phyloP scores from a whole-genome alignment of 2,797 vertebrate species.

The Pseudochirops corinnae region DNA sequence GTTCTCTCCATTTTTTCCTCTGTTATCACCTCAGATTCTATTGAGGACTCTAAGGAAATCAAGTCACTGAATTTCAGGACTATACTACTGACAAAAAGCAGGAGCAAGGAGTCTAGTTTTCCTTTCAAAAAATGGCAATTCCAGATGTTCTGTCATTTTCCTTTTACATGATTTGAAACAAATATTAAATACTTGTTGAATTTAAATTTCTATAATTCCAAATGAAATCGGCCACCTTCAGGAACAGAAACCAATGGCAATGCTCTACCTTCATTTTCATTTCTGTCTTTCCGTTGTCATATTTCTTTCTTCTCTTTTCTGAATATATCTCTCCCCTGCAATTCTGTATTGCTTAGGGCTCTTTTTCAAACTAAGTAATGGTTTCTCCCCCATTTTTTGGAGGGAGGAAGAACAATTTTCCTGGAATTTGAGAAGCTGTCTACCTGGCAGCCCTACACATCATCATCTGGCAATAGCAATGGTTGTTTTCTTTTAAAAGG shows the following conservation, averaged over 20 bases:
- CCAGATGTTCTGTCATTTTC: neutral
- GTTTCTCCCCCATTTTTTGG: neutral
- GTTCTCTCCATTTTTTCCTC: neutral
- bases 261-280: neutral
- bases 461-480: neutral
- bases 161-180: neutral
- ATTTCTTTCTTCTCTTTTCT: neutral
- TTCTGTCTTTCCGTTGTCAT: neutral
- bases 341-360: neutral
- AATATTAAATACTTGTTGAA: neutral
- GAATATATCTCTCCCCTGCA: neutral
- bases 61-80: neutral
- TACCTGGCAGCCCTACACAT: neutral
- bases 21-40: neutral
- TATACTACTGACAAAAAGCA: neutral
- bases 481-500: neutral
- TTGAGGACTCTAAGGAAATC: neutral
- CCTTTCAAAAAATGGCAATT: neutral
- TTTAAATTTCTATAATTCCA: neutral
- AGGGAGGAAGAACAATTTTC: neutral
- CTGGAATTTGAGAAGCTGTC: neutral
- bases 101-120: neutral
- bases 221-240: neutral
- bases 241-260: neutral
- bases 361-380: neutral